Percentiles rank a stretch among this genome's conserved stretches.
phyloP scores from a whole-genome alignment of 1,140 invertebrate species.

The Polyergus mexicanus region DNA sequence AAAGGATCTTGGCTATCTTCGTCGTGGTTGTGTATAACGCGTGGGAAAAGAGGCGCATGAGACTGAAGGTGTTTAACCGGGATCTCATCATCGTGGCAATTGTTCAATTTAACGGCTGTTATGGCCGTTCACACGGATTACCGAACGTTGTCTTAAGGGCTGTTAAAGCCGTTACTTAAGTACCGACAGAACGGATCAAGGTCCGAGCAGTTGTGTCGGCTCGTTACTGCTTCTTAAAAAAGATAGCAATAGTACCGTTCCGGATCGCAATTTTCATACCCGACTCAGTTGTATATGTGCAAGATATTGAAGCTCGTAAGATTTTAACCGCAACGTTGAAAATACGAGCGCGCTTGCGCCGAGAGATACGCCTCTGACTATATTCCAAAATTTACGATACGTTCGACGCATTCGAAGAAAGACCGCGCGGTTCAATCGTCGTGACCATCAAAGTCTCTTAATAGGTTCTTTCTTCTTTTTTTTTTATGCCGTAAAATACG shows the following conservation, averaged over 20 bases:
- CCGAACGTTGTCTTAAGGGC: constrained; percentile 72
- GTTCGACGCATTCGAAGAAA: constrained; percentile 22
- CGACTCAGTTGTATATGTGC: constrained; percentile 30
- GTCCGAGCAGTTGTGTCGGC: constrained; percentile 48
- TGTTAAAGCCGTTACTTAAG: constrained; percentile 68
- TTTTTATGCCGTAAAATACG: constrained; percentile 43
- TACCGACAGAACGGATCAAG: constrained; percentile 64
- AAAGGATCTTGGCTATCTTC: constrained; percentile 5
- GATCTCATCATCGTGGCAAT: constrained; percentile 75
- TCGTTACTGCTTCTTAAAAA: constrained; percentile 52
- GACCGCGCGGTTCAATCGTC: constrained; percentile 12
- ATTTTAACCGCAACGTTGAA: constrained; percentile 10
- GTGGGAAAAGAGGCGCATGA: constrained; percentile 73
- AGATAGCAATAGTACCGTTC: constrained; percentile 9
- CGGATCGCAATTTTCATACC: constrained; percentile 27
- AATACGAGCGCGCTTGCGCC: not conserved
- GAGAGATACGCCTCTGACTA: not conserved
- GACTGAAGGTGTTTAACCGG: constrained; percentile 75
- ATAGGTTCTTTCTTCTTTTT: constrained; percentile 38
- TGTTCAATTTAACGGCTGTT: constrained; percentile 77
- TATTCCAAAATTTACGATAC: constrained; percentile 48
- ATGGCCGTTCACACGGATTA: constrained; percentile 69
- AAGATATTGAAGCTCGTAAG: constrained; percentile 22
- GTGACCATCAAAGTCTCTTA: constrained; percentile 6
- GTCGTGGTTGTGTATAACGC: constrained; percentile 40